Evolutionary conservation across 2,113 vertebrate species (phyloP), one percentile per base, ranked within the genome.

Genomic region (Actenoides hombroni): DNA sequence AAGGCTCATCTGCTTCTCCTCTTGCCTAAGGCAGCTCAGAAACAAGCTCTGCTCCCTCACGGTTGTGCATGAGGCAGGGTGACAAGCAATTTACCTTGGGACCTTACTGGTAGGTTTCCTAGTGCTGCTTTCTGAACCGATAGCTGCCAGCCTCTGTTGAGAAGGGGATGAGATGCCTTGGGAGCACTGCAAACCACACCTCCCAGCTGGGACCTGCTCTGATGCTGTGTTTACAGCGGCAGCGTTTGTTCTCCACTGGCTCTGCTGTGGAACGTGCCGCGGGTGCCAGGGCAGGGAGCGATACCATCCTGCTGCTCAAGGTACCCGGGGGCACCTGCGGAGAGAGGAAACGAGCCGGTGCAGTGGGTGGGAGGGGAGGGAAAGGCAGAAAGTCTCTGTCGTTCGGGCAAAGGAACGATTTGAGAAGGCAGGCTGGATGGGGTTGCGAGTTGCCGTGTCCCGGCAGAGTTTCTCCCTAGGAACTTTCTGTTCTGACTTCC

Each of bases 121-220:
- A 10, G 46, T 39, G 51, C 76, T 46, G 71, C 83, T 80, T 69
- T 80, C 71, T 78, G 76, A 73, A 9, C 16, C 0, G 4, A 37
- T 24, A 65, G 37, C 73, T 79, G 6, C 39, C 16, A 11, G 74
- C 65, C 83, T 70, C 1, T 40, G 29, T 6, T 68, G 88, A 86
- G 78, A 94, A 39, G 61, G 79, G 89, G 81, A 60, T 54, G 86
- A 49, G 91, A 84, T 86, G 69, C 6, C 10, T 24, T 25, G 65
- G 80, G 83, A 95, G 86, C 60, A 6, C 18, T 65, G 88, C 83
- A 94, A 69, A 94, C 94, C 94, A 92, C 94, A 90, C 94, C 94
- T 96, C 95, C 86, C 46, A n/a, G 83, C 64, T 37, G 18, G 94
- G 79, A 71, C 61, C 33, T 60, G 94, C 83, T 92, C 79, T 16